A percentile compares a stretch with the other conserved stretches of the same genome.
These are phyloP conservation scores for Adoxophyes honmai DNA, from an alignment of 1,140 invertebrate genomes.

Conservation along the genomic window DNA sequence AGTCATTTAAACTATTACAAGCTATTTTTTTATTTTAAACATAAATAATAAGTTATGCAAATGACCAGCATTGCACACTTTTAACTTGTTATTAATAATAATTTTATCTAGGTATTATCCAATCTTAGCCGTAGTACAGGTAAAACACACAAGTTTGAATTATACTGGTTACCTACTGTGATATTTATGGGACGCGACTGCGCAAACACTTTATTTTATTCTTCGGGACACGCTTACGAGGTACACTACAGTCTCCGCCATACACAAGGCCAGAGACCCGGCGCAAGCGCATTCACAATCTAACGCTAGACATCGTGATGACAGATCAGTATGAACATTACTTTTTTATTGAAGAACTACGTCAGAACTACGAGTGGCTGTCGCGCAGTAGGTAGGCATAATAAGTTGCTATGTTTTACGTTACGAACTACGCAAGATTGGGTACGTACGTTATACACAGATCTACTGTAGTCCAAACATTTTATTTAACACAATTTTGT, in stretches of 20 bases:
- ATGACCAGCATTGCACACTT: slow-evolving; percentile 75
- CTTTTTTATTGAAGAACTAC: not conserved
- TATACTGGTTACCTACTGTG: not conserved
- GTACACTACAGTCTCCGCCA: not conserved
- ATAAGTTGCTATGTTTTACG: slow-evolving; percentile 30
- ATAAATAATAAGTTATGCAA: slow-evolving; percentile 74
- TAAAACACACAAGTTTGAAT: slow-evolving; percentile 6
- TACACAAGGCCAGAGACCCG: not conserved
- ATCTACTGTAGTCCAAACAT: slow-evolving; percentile 60
- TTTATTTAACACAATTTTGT: slow-evolving; percentile 49
- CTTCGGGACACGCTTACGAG: not conserved
- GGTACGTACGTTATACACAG: slow-evolving; percentile 44
- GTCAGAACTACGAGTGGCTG: not conserved
- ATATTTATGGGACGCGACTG: slow-evolving; percentile 10
- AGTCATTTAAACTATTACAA: slow-evolving; percentile 76
- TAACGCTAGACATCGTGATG: not conserved
- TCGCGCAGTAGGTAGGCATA: not conserved
- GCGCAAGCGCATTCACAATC: slow-evolving; percentile 1
- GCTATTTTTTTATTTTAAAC: slow-evolving; percentile 71
- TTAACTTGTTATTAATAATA: slow-evolving; percentile 68
- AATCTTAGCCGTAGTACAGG: slow-evolving; percentile 63
- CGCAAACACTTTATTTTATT: not conserved
- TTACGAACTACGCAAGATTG: slow-evolving; percentile 42
- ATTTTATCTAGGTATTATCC: slow-evolving; percentile 67
- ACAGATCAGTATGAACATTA: not conserved